Conservation (phyloP, 2,113 vertebrate genomes). For the Silurus glanis region DNA sequence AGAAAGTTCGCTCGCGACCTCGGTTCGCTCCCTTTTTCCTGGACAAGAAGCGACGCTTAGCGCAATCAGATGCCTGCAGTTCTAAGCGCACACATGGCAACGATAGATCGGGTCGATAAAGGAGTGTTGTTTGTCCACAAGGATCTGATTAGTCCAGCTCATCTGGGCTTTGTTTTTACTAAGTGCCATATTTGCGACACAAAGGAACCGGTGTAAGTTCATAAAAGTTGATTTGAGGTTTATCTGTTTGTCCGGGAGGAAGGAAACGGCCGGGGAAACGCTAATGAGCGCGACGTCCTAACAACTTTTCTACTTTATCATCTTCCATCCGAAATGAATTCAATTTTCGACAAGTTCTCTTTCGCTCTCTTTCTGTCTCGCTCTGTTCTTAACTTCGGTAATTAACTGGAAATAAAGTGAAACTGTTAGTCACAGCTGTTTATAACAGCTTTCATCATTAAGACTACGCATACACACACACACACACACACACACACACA, state of each 20-base stretch:
- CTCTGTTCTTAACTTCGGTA: conserved; percentile 5
- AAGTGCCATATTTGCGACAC: conserved; percentile 52
- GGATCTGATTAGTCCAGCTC: conserved; percentile 48
- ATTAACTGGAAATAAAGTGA: conserved; percentile 38
- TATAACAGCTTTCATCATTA: conserved; percentile 45
- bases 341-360: conserved; percentile 12
- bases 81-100: conserved; percentile 61
- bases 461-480: conserved; percentile 6
- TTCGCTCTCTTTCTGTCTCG: neutral
- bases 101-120: conserved; percentile 64
- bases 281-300: conserved; percentile 1
- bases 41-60: conserved; percentile 61
- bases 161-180: conserved; percentile 55
- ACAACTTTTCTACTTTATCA: neutral
- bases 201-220: neutral
- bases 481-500: conserved; percentile 3
- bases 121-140: conserved; percentile 50
- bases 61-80: conserved; percentile 57
- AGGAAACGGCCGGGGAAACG: neutral
- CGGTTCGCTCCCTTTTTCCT: conserved; percentile 43
- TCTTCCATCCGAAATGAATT: neutral
- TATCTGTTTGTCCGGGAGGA: conserved; percentile 27
- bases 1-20: conserved; percentile 11
- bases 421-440: conserved; percentile 46
- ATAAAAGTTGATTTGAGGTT: conserved; percentile 32